These are phyloP conservation scores for Acleris cristana DNA, from an alignment of 2,888 invertebrate genomes.

Conservation along the genomic window DNA sequence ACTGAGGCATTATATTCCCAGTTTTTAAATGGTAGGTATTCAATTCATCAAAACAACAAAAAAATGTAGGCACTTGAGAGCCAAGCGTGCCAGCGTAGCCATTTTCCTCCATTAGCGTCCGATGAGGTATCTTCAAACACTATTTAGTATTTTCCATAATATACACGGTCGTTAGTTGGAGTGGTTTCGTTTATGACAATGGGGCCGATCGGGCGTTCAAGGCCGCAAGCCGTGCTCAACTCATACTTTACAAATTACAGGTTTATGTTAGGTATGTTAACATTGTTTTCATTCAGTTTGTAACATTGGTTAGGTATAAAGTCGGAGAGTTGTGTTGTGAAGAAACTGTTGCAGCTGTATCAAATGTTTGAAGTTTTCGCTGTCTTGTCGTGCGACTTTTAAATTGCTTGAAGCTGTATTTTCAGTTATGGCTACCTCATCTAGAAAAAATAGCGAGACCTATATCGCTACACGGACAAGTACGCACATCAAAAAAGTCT, in stretches of 20 bases:
- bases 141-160: constrained; percentile 45
- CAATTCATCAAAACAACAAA: neutral
- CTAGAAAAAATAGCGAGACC: too few relatives aligned
- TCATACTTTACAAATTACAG: constrained; percentile 7
- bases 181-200: constrained; percentile 40
- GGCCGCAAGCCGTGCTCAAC: constrained; percentile 16
- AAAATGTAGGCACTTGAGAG: constrained; percentile 5
- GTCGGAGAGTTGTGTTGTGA: too few relatives aligned
- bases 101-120: constrained; percentile 19
- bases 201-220: constrained; percentile 23
- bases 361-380: too few relatives aligned
- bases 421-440: too few relatives aligned
- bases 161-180: constrained; percentile 48
- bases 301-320: too few relatives aligned
- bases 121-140: constrained; percentile 10
- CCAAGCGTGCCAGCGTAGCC: constrained; percentile 3
- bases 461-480: too few relatives aligned
- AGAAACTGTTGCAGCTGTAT: too few relatives aligned
- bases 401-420: too few relatives aligned
- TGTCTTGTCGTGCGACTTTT: too few relatives aligned
- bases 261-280: neutral
- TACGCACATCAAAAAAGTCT: too few relatives aligned
- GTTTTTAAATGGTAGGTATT: too few relatives aligned
- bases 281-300: neutral
- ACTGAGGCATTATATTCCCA: too few relatives aligned